Conservation (phyloP, 2,888 invertebrate genomes). For the Tuberolachnus salignus region DNA sequence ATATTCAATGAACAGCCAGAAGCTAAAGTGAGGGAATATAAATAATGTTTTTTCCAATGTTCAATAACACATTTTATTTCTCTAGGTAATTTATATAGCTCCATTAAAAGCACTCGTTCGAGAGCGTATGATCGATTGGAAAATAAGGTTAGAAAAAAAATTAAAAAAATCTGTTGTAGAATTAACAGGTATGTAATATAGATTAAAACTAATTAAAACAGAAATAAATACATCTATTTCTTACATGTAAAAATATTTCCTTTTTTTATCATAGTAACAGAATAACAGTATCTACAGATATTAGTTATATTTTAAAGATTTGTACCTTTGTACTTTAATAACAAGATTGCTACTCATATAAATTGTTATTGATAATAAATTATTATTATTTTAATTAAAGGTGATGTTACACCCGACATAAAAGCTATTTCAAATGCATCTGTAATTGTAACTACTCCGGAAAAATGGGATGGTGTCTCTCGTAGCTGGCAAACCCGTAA, state of each 20-base stretch:
- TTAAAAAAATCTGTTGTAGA: conserved; percentile 88
- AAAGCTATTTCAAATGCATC: conserved; percentile 81
- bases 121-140: conserved; percentile 96
- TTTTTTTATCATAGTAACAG: not conserved
- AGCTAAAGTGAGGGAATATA: conserved; percentile 69
- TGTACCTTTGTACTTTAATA: no score
- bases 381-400: conserved; percentile 55
- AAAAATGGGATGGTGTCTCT: conserved; percentile 99
- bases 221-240: no score
- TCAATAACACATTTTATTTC: conserved; percentile 58
- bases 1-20: conserved; percentile 82
- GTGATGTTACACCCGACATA: conserved; percentile 81
- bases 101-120: conserved; percentile 96
- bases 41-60: not conserved
- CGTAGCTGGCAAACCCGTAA: conserved; percentile 96
- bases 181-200: conserved; percentile 80
- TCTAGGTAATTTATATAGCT: conserved; percentile 93
- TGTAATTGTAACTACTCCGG: conserved; percentile 98
- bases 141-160: conserved; percentile 73
- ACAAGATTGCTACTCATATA: not conserved
- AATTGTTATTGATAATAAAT: not conserved
- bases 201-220: not conserved
- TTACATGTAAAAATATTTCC: not conserved
- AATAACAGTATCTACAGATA: not conserved
- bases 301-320: no score